These are phyloP conservation scores for Bombus confusus DNA, from an alignment of 1,140 invertebrate genomes.

Conservation along the genomic window DNA sequence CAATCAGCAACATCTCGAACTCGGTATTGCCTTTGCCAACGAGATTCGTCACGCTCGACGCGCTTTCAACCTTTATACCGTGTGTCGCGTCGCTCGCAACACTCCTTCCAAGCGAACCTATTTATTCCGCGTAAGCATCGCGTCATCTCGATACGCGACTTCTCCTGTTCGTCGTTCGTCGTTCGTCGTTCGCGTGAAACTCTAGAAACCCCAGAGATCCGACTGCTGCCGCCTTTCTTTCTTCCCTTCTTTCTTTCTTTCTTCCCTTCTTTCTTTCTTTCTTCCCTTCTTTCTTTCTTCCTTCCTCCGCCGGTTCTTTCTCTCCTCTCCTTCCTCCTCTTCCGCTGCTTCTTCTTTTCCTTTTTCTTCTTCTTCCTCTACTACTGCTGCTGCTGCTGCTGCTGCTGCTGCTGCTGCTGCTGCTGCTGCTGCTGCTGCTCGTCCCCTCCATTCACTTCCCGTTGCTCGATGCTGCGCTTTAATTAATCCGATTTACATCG, in stretches of 20 bases:
- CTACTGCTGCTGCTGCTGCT: no score
- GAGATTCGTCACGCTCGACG: conserved; percentile 62
- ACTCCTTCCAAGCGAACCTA: not conserved
- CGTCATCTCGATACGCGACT: conserved; percentile 1
- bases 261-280: not conserved
- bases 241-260: no score
- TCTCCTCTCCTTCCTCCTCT: no score
- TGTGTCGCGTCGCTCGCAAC: not conserved
- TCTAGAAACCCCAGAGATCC: not conserved
- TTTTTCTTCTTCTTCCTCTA: not conserved
- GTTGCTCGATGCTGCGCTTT: conserved; percentile 31
- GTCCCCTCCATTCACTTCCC: not conserved
- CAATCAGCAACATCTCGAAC: conserved; percentile 64
- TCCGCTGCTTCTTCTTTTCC: no score
- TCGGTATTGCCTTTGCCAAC: conserved; percentile 63
- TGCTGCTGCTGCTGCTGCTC: no score
- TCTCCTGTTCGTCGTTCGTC: no score
- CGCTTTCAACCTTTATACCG: conserved; percentile 20
- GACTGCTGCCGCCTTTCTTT: not conserved
- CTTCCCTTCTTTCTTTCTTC: not conserved
- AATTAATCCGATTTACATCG: conserved; percentile 74
- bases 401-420: no score
- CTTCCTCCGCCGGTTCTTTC: no score
- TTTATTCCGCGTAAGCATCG: conserved; percentile 35
- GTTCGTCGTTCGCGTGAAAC: not conserved